phyloP scores from a whole-genome alignment of 2,797 vertebrate species.

The Sebastes taczanowskii region DNA sequence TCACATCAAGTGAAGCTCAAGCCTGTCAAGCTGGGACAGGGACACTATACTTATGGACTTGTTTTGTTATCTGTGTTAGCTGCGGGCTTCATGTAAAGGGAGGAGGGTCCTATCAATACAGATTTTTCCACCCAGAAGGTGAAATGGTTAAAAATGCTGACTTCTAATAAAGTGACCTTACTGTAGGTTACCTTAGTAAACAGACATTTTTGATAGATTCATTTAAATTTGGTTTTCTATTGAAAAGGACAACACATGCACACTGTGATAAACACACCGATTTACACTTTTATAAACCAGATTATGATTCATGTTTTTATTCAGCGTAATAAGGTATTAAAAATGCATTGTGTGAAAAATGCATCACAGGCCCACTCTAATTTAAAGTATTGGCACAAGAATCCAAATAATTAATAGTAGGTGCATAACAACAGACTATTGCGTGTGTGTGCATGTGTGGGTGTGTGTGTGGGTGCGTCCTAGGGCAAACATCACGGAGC shows the following conservation, averaged over 20 bases:
- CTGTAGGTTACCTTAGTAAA: neutral
- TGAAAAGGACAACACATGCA: neutral
- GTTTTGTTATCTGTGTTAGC: neutral
- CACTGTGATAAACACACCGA: neutral
- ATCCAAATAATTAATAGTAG: conserved; percentile 16
- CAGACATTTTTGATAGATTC: neutral
- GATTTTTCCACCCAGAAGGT: neutral
- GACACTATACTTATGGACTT: neutral
- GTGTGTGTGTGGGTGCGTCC: neutral
- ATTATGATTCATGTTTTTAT: conserved; percentile 13
- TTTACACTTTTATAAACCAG: neutral
- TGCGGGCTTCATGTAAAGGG: neutral
- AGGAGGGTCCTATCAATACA: neutral
- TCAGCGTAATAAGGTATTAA: conserved; percentile 1
- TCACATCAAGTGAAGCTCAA: neutral
- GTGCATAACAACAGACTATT: neutral
- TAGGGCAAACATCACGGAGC: conserved; percentile 8
- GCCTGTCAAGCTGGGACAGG: neutral
- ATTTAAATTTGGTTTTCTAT: neutral
- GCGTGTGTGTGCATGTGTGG: neutral
- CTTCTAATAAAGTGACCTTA: neutral
- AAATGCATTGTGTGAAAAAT: conserved; percentile 19
- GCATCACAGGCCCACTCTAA: neutral
- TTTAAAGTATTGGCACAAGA: neutral
- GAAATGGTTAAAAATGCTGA: neutral